Evolutionary conservation across 1,140 invertebrate species (phyloP), one percentile per base, ranked within the genome.

Genomic region (Drosophila paulistorum): DNA sequence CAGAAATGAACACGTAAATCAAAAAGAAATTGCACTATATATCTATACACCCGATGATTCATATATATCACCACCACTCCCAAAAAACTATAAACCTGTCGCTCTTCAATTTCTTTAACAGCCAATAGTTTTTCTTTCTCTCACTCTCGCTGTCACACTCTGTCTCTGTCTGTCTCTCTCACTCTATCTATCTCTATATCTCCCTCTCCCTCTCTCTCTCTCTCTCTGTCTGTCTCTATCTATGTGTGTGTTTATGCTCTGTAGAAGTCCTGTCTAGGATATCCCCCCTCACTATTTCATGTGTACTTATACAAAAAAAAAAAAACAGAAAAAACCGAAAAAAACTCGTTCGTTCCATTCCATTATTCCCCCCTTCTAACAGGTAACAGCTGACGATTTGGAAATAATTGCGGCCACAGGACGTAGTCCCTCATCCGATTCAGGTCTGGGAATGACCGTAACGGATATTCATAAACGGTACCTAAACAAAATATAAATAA

Each of bases 381-480:
- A 92, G 91, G 91, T 92, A 74, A 92, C 91, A 66, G 90, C 91
- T 76, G 90, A 89, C 68, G 91, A 92, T 80, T 77, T 91, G 90
- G 91, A 92, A 90, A 84, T 92, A 68, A 90, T 82, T 71, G 91
- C 87, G 51, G 89, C 90, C 66, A 92, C 91, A 67, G 87, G 91
- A 86, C 79, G 89, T 65, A 91, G 91, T 91, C 91, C 91, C 41
- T 90, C 89, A 62, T 92, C 91, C 71, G 87, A 90, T 79, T 92
- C 90, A 67, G 90, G 85, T 60, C 77, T 91, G 65, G 90, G 87
- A 75, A 91, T 91, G 81, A 91, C 91, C 66, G 82, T 91, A 61
- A 76, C 89, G 85, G 91, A 92, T 85, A 90, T 85, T 23, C 80
- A 90, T 72, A 90, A 92, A 90, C 91, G 91, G 91, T 92, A 92